phyloP scores from a whole-genome alignment of 2,888 invertebrate species.

The Meganola albula region DNA sequence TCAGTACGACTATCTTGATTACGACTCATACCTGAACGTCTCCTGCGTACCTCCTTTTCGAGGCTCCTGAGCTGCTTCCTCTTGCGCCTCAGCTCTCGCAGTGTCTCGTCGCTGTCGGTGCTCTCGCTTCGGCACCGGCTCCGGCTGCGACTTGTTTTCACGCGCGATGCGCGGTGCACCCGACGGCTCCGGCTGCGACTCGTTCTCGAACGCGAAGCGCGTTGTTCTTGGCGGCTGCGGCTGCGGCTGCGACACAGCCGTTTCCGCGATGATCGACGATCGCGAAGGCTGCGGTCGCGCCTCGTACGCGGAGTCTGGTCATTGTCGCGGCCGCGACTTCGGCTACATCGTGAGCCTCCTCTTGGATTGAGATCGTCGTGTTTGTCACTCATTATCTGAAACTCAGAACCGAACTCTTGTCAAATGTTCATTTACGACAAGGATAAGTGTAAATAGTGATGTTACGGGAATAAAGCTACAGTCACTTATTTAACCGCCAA shows the following conservation, averaged over 20 bases:
- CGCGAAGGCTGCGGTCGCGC: too few relatives aligned
- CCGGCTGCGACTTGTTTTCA: background rate
- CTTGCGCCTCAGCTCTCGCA: too few relatives aligned
- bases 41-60: too few relatives aligned
- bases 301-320: background rate
- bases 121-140: background rate
- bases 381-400: slow-evolving; percentile 1
- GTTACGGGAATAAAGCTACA: background rate
- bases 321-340: too few relatives aligned
- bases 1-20: too few relatives aligned
- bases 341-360: background rate
- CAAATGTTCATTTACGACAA: background rate
- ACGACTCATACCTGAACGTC: too few relatives aligned
- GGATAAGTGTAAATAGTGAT: background rate
- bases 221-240: too few relatives aligned
- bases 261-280: background rate
- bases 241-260: slow-evolving; percentile 1
- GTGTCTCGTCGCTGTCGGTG: background rate
- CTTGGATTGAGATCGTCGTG: background rate
- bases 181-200: slow-evolving; percentile 3
- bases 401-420: too few relatives aligned
- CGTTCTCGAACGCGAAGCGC: too few relatives aligned
- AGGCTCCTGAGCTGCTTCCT: too few relatives aligned
- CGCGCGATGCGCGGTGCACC: background rate
- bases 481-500: background rate